Conservation (phyloP, 2,113 vertebrate species). For the Pangasianodon gigas region DNA sequence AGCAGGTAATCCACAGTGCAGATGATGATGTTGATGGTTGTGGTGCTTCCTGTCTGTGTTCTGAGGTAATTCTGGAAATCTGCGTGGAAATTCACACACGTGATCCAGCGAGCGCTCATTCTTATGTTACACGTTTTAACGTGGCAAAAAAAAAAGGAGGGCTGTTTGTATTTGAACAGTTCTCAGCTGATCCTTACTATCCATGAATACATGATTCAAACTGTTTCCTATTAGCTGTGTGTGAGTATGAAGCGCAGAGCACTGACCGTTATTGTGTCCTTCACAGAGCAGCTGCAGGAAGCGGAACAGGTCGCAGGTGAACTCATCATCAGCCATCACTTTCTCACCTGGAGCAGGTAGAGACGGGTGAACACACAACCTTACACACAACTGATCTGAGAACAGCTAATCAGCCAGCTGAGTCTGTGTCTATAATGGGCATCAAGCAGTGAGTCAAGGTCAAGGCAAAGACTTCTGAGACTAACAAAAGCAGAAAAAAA, state of each 20-base stretch:
- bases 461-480: not conserved
- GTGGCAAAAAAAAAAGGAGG: not conserved
- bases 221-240: not conserved
- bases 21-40: slow-evolving; percentile 94
- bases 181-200: not conserved
- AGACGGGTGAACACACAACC: not conserved
- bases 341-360: slow-evolving; percentile 81
- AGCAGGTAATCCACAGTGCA: slow-evolving; percentile 95
- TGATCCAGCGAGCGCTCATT: not conserved
- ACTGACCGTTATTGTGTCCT: slow-evolving; percentile 87
- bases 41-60: slow-evolving; percentile 92
- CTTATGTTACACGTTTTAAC: not conserved
- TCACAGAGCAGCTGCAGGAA: slow-evolving; percentile 93
- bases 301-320: slow-evolving; percentile 92
- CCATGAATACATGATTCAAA: not conserved
- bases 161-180: not conserved
- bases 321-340: slow-evolving; percentile 93
- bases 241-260: not conserved
- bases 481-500: not conserved
- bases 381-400: not conserved
- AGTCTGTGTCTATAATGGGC: not conserved
- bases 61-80: slow-evolving; percentile 95
- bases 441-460: slow-evolving; percentile 27
- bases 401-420: not conserved
- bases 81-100: slow-evolving; percentile 56